Conservation (phyloP, 2,113 vertebrate genomes). For the Campylomormyrus tamandua region DNA sequence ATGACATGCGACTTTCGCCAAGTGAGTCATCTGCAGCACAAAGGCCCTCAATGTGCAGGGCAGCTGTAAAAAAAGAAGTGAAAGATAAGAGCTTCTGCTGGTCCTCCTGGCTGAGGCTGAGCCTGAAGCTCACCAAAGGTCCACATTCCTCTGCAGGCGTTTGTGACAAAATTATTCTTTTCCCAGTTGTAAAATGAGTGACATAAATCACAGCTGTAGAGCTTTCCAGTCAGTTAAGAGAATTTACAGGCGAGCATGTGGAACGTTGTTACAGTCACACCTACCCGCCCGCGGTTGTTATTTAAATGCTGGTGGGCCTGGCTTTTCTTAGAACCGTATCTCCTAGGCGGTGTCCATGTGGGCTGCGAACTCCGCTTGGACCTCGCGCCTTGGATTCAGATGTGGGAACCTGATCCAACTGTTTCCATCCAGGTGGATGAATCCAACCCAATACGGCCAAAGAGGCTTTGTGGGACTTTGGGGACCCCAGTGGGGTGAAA, state of each 20-base stretch:
- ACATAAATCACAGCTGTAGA: background rate
- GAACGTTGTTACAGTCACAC: background rate
- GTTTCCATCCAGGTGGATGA: background rate
- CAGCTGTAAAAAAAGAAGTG: constrained; percentile 31
- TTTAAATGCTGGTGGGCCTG: background rate
- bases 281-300: background rate
- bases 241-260: background rate
- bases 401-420: background rate
- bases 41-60: constrained; percentile 32
- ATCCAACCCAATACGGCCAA: background rate
- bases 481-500: background rate
- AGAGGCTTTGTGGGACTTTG: background rate
- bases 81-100: constrained; percentile 6
- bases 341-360: background rate
- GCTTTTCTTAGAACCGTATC: background rate
- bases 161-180: background rate
- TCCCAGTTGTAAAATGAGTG: background rate
- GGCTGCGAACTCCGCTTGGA: background rate
- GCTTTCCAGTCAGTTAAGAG: background rate
- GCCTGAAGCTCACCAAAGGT: background rate
- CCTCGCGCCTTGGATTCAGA: background rate
- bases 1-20: constrained; percentile 56
- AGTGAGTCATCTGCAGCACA: constrained; percentile 54
- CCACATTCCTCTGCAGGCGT: background rate
- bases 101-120: background rate